These are phyloP conservation scores for Saguinus imperator DNA, from an alignment of 2,113 vertebrate species.

Conservation along the genomic window DNA sequence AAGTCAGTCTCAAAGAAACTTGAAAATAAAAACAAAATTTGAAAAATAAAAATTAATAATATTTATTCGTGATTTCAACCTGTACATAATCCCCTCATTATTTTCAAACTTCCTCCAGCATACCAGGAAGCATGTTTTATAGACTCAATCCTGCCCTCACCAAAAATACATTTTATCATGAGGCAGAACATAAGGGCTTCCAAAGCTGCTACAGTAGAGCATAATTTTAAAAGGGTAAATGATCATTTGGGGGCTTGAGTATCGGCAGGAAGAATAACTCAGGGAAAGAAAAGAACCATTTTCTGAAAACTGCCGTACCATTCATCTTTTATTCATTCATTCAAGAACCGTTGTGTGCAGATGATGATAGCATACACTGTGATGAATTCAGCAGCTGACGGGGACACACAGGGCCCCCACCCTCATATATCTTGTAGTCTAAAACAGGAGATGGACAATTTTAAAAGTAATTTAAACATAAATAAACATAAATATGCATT, in stretches of 20 bases:
- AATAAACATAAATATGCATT: background rate
- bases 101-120: background rate
- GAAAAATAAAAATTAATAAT: no score
- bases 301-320: accelerated
- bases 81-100: accelerated
- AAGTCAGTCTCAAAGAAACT: no score
- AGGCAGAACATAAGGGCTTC: background rate
- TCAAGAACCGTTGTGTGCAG: accelerated
- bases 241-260: accelerated
- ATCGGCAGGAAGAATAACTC: background rate
- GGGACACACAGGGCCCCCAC: accelerated
- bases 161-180: background rate
- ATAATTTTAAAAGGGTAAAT: background rate
- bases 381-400: accelerated
- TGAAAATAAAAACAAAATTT: no score
- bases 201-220: background rate
- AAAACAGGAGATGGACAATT: no score
- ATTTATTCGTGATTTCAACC: background rate
- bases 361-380: accelerated
- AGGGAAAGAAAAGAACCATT: background rate
- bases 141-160: background rate
- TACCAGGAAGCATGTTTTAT: background rate
- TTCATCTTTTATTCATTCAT: no score
- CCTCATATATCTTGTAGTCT: background rate
- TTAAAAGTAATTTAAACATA: background rate